These are phyloP conservation scores for Leuciscus waleckii DNA, from an alignment of 2,797 vertebrate species.

Conservation along the genomic window DNA sequence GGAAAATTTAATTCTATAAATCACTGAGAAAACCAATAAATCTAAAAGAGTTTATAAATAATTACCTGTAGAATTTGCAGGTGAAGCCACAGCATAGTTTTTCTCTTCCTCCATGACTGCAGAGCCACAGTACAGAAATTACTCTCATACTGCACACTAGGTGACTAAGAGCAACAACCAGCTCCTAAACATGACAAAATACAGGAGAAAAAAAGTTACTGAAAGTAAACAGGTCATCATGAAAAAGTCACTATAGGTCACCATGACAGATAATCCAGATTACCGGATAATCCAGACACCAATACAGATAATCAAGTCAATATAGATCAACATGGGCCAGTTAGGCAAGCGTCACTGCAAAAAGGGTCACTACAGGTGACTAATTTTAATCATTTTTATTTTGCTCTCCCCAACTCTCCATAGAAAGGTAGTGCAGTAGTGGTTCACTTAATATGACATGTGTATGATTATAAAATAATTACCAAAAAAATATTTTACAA, in stretches of 20 bases:
- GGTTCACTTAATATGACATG: no score
- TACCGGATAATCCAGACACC: no score
- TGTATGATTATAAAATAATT: no score
- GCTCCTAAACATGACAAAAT: slow-evolving; percentile 80
- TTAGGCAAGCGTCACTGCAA: not conserved
- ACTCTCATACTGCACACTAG: slow-evolving; percentile 96
- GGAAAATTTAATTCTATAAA: not conserved
- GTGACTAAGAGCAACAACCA: slow-evolving; percentile 97
- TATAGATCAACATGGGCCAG: not conserved
- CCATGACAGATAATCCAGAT: not conserved
- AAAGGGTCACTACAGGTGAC: not conserved
- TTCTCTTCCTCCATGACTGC: slow-evolving; percentile 98
- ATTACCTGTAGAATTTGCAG: slow-evolving; percentile 86
- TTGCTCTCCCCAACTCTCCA: not conserved
- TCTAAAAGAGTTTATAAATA: not conserved
- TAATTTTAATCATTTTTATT: not conserved
- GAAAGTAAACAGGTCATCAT: not conserved
- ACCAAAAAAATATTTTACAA: no score
- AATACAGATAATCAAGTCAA: not conserved
- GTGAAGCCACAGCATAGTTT: slow-evolving; percentile 91
- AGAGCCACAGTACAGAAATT: slow-evolving; percentile 98
- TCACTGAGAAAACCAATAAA: not conserved
- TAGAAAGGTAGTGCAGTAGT: not conserved
- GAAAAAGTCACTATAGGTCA: not conserved
- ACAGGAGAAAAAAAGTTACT: not conserved